These are phyloP conservation scores for Amiota mariae DNA, from an alignment of 2,888 invertebrate species.

Conservation along the genomic window DNA sequence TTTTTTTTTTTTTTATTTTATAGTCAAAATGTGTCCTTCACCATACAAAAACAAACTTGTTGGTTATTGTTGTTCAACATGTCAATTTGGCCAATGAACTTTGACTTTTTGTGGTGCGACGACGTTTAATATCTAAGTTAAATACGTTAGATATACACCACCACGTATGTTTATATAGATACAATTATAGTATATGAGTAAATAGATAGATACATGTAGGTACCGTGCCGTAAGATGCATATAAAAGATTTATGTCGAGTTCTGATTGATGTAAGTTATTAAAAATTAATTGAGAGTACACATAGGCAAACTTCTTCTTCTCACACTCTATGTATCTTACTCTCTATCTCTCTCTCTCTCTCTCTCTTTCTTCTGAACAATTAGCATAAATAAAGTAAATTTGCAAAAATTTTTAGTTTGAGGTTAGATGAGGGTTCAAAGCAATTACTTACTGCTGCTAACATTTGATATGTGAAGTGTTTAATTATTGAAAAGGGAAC, in stretches of 20 bases:
- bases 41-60: background rate
- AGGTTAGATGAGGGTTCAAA: background rate
- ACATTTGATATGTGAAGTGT: background rate
- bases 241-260: background rate
- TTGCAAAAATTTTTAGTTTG: too few species aligned
- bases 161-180: too few species aligned
- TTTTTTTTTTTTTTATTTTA: background rate
- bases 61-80: slow-evolving; percentile 29
- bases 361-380: background rate
- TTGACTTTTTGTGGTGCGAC: slow-evolving; percentile 35
- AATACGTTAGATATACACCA: too few species aligned
- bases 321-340: too few species aligned
- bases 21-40: slow-evolving; percentile 1
- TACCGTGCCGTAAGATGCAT: too few species aligned
- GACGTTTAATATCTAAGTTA: too few species aligned
- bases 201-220: too few species aligned
- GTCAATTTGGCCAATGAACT: slow-evolving; percentile 54
- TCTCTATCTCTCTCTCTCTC: too few species aligned
- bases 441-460: slow-evolving; percentile 1
- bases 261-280: slow-evolving; percentile 4
- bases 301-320: too few species aligned
- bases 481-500: slow-evolving; percentile 10
- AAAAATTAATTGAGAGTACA: slow-evolving; percentile 4
- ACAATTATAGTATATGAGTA: too few species aligned
- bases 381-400: background rate